These are phyloP conservation scores for Sorex fumeus DNA, from an alignment of 2,113 vertebrate species.

Conservation along the genomic window DNA sequence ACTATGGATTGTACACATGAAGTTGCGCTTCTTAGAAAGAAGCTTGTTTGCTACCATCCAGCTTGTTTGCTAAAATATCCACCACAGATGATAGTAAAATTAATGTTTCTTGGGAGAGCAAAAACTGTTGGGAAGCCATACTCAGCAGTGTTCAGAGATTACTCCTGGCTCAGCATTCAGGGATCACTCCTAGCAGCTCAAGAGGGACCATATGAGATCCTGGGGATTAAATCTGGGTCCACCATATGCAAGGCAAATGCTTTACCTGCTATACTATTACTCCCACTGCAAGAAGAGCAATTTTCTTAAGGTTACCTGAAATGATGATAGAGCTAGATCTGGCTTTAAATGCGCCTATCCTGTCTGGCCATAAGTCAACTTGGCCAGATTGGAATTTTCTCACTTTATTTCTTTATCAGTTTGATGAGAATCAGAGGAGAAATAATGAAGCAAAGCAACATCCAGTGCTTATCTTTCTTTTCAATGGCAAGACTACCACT, in stretches of 20 bases:
- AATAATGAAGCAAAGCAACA: not conserved
- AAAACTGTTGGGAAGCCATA: too few relatives aligned
- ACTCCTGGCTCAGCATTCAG: too few relatives aligned
- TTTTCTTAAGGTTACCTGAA: not conserved
- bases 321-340: not conserved
- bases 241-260: too few relatives aligned
- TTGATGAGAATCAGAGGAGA: conserved; percentile 51
- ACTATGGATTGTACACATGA: not conserved
- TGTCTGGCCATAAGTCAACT: conserved; percentile 3
- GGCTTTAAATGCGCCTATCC: not conserved
- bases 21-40: conserved; percentile 30
- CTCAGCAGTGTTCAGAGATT: too few relatives aligned
- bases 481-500: conserved; percentile 3
- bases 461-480: not conserved
- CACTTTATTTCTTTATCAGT: not conserved
- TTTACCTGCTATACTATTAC: too few relatives aligned
- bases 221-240: too few relatives aligned
- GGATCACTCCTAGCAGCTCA: too few relatives aligned
- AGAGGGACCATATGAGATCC: too few relatives aligned
- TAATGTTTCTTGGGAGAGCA: not conserved
- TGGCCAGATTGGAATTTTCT: conserved; percentile 25
- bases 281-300: too few relatives aligned
- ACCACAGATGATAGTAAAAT: not conserved
- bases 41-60: too few relatives aligned
- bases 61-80: not conserved